Conservation (phyloP, 2,888 invertebrate genomes). For the Baccha elongata region DNA sequence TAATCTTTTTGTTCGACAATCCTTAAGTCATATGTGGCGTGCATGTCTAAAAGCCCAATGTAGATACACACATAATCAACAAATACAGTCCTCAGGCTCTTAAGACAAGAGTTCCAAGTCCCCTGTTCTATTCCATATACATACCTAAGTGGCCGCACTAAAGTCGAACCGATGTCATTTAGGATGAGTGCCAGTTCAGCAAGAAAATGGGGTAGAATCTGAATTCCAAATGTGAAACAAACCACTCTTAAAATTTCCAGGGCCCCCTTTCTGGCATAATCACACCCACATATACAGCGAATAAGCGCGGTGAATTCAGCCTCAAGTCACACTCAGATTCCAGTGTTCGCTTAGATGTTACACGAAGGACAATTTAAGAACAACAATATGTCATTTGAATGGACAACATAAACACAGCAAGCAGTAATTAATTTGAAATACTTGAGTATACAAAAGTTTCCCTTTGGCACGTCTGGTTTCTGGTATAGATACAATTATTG, state of each 20-base stretch:
- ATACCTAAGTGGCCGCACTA: neutral
- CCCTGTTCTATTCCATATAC: neutral
- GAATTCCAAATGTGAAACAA: constrained; percentile 29
- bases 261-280: neutral
- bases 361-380: constrained; percentile 33
- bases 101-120: constrained; percentile 13
- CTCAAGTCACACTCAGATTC: constrained; percentile 31
- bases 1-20: constrained; percentile 39
- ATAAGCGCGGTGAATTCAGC: constrained; percentile 13
- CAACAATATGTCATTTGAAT: constrained; percentile 61
- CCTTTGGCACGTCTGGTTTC: constrained; percentile 14
- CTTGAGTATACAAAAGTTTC: neutral
- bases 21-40: constrained; percentile 14
- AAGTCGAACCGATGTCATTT: constrained; percentile 24
- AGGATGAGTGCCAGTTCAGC: neutral
- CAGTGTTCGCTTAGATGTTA: constrained; percentile 4
- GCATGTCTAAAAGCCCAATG: constrained; percentile 1
- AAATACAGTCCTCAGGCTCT: constrained; percentile 3
- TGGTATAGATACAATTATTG: constrained; percentile 28
- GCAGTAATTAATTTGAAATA: constrained; percentile 67
- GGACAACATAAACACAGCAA: constrained; percentile 48
- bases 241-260: neutral
- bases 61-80: neutral
- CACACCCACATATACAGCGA: neutral
- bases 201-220: constrained; percentile 38